phyloP scores from a whole-genome alignment of 2,113 vertebrate genomes.

The Rhombomys opimus region DNA sequence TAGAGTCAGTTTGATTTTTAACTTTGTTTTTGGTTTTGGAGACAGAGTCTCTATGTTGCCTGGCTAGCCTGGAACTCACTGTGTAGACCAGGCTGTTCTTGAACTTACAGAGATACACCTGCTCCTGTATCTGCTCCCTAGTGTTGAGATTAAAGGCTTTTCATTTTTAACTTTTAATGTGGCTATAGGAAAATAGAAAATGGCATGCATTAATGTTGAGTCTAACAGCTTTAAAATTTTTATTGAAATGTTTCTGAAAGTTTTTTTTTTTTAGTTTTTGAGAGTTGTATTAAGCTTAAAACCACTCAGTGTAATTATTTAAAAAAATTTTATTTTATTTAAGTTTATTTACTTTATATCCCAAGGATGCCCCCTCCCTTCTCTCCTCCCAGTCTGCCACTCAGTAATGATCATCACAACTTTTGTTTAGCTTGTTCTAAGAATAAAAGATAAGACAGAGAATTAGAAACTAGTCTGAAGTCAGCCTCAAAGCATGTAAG shows the following conservation, averaged over 20 bases:
- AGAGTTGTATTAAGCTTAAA: neutral
- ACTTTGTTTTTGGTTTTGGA: neutral
- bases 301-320: constrained; percentile 22
- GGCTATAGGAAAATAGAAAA: constrained; percentile 38
- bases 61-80: neutral
- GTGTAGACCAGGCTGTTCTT: neutral
- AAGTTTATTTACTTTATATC: no score
- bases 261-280: constrained; percentile 51
- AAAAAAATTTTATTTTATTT: no score
- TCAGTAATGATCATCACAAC: neutral
- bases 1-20: constrained; percentile 3
- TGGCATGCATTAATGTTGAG: neutral
- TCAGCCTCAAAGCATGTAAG: neutral
- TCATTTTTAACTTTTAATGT: constrained; percentile 31
- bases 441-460: neutral
- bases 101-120: neutral
- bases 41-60: neutral
- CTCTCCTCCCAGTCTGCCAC: no score
- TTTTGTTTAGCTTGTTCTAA: constrained; percentile 34
- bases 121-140: neutral
- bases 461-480: neutral
- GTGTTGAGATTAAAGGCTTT: neutral
- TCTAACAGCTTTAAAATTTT: constrained; percentile 25
- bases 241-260: constrained; percentile 50
- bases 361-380: no score